Evolutionary conservation across 2,888 invertebrate genomes (phyloP).

Genomic region (Dyspetes luteomarginatus): DNA sequence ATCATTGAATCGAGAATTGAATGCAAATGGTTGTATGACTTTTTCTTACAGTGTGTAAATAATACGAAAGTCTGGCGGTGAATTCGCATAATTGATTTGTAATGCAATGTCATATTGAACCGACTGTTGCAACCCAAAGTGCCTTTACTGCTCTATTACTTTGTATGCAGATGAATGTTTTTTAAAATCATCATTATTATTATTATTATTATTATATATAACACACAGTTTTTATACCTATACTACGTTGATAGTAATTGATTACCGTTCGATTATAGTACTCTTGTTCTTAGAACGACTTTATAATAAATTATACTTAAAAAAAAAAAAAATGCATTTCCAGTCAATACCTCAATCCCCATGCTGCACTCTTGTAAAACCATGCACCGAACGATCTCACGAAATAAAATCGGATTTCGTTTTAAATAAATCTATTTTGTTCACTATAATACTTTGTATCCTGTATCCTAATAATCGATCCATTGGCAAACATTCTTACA

Average conservation of each 20-base stretch:
- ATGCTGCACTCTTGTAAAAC: neutral
- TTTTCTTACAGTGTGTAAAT: slow-evolving; percentile 51
- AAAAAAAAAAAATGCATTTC: slow-evolving; percentile 43
- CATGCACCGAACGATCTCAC: neutral
- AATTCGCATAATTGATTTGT: slow-evolving; percentile 54
- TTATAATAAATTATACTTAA: slow-evolving; percentile 64
- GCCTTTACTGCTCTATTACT: slow-evolving; percentile 61
- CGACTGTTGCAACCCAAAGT: slow-evolving; percentile 62
- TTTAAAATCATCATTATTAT: slow-evolving; percentile 19
- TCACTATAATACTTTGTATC: slow-evolving; percentile 43
- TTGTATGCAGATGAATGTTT: slow-evolving; percentile 54
- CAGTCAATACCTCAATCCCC: slow-evolving; percentile 6
- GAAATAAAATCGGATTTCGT: neutral
- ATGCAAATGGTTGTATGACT: slow-evolving; percentile 18
- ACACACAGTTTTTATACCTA: slow-evolving; percentile 62
- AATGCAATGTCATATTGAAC: slow-evolving; percentile 50
- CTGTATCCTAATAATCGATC: slow-evolving; percentile 45
- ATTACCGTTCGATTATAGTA: slow-evolving; percentile 58
- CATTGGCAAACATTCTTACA: slow-evolving; percentile 55
- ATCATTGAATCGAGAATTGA: neutral
- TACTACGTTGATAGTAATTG: slow-evolving; percentile 60
- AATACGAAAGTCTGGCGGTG: slow-evolving; percentile 46
- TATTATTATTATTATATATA: slow-evolving; percentile 48
- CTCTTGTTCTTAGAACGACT: slow-evolving; percentile 50
- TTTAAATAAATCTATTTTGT: neutral